Evolutionary conservation across 2,797 vertebrate species (phyloP).

Genomic region (Macropodus opercularis): DNA sequence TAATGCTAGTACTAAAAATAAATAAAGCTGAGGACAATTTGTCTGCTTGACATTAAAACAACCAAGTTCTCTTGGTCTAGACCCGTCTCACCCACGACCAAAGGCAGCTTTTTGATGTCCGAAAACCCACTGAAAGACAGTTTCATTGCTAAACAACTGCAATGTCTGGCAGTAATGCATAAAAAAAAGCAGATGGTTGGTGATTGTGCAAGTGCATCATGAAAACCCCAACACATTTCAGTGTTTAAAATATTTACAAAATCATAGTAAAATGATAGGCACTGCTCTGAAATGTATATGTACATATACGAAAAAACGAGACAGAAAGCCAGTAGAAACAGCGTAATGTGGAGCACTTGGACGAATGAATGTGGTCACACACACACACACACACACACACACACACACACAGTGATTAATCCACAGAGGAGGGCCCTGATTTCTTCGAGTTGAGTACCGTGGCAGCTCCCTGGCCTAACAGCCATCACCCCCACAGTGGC

Average conservation of each 20-base stretch:
- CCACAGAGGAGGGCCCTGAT: constrained; percentile 75
- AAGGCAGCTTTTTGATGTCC: constrained; percentile 51
- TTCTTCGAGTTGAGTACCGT: constrained; percentile 56
- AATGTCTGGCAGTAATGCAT: constrained; percentile 66
- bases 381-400: constrained; percentile 25
- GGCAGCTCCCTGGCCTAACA: constrained; percentile 46
- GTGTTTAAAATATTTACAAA: constrained; percentile 82
- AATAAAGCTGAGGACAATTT: constrained; percentile 51
- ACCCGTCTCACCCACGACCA: constrained; percentile 16
- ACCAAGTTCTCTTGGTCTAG: constrained; percentile 23
- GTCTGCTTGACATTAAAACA: constrained; percentile 50
- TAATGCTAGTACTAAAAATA: constrained; percentile 20
- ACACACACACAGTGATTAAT: constrained; percentile 53
- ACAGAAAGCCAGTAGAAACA: constrained; percentile 18
- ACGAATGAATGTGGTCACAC: constrained; percentile 48
- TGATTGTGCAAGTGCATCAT: constrained; percentile 74
- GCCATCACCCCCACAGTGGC: constrained; percentile 38
- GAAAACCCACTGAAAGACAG: constrained; percentile 46
- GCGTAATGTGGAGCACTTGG: constrained; percentile 16
- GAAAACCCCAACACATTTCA: constrained; percentile 68
- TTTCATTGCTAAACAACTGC: constrained; percentile 47
- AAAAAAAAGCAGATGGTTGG: constrained; percentile 45
- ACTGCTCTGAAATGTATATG: constrained; percentile 51
- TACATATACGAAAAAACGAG: constrained; percentile 12
- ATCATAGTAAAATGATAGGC: constrained; percentile 68